Evolutionary conservation across 2,888 invertebrate species (phyloP), one percentile per base, ranked within the genome.

Genomic region (Cylloceria caligata): DNA sequence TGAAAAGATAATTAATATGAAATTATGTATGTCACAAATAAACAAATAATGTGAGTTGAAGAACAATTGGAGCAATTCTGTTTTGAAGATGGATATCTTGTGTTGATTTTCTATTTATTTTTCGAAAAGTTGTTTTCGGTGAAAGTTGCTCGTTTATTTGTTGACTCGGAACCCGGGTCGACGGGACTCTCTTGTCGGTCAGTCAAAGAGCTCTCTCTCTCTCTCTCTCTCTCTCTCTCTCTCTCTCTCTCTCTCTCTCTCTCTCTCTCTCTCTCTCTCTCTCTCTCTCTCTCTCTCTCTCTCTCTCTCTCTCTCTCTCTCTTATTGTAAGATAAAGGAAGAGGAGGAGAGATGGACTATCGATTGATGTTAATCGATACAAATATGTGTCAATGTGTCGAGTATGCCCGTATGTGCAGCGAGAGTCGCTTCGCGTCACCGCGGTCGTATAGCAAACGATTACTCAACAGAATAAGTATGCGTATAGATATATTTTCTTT

Each of bases 341-440:
- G 27, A 34, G 30, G 60, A 24, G 42, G 42, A 39, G 42, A 27
- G 19, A 42, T 21, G 60, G 52, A 34, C 60, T 68, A 72, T 77
- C 36, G 72, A 72, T 81, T 19, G 77, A 81, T 68, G 80, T 64
- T 80, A 69, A 80, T 81, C 72, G 62, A 67, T 45, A 49, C 60
- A 39, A 77, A 81, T 72, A 72, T 72, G 67, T 76, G 81, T 72
- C 81, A 76, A 77, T 76, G 77, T 77, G 81, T 77, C 81, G 81
- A 77, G 60, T 62, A 64, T 75, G 62, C 62, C 67, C 49, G 72
- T 69, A 65, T 71, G 64, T 71, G 75, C 80, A 80, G 64, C 64
- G 47, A 67, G 67, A 49, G 42, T 39, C 72, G 49, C 36, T 42
- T 62, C 62, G 77, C 45, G 81, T 68, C 77, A n/a, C 21, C 67